Evolutionary conservation across 2,113 vertebrate genomes (phyloP).

Genomic region (Gadus macrocephalus): DNA sequence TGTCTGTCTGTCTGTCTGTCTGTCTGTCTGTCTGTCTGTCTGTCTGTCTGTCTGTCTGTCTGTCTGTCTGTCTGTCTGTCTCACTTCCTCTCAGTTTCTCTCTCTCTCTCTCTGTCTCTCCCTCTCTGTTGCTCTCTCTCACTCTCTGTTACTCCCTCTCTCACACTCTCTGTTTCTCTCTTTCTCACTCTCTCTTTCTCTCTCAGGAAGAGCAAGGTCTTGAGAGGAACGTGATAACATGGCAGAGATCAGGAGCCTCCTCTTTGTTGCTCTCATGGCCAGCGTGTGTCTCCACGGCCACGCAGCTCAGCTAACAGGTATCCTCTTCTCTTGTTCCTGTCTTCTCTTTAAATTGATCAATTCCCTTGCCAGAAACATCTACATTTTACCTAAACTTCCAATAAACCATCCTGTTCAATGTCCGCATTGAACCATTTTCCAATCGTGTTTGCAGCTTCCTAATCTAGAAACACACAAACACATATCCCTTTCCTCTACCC

Average conservation of each 20-base stretch:
- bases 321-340: not conserved
- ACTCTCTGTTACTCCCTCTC: not conserved
- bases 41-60: no score
- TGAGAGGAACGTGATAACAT: not conserved
- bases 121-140: not conserved
- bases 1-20: no score
- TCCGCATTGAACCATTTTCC: no score
- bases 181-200: not conserved
- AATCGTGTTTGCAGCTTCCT: no score
- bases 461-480: not conserved
- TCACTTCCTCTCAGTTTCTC: not conserved
- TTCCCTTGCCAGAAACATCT: no score
- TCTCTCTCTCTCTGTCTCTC: not conserved
- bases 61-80: no score
- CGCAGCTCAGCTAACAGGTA: conserved; percentile 48
- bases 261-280: conserved; percentile 34
- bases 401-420: no score
- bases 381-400: no score
- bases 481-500: no score
- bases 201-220: not conserved
- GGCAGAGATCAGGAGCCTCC: not conserved
- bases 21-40: no score
- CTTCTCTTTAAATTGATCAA: no score
- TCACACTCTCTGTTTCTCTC: not conserved
- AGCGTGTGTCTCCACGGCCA: conserved; percentile 34